Evolutionary conservation across 2,113 vertebrate genomes (phyloP).

Genomic region (Dasyprocta punctata): DNA sequence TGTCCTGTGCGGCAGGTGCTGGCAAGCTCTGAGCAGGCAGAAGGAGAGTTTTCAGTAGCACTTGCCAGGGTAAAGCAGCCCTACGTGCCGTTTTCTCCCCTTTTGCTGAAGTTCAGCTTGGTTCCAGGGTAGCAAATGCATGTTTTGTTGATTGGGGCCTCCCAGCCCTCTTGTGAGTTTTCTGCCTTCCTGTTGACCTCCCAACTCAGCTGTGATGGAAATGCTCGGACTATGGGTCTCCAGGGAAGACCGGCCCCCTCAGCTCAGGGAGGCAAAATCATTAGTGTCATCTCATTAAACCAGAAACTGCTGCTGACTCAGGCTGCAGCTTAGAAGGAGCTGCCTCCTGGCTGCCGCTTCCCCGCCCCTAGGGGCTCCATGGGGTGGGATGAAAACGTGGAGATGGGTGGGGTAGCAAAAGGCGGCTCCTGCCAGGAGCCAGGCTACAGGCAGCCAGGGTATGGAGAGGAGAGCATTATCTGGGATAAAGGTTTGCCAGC

Average conservation of each 20-base stretch:
- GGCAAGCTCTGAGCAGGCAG: background rate
- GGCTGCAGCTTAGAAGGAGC: conserved; percentile 54
- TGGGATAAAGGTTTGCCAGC: background rate
- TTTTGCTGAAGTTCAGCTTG: background rate
- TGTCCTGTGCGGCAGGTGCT: background rate
- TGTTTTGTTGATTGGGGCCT: background rate
- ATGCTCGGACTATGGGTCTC: conserved; percentile 69
- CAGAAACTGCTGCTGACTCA: conserved; percentile 81
- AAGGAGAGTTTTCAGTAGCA: background rate
- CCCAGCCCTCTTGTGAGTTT: conserved; percentile 48
- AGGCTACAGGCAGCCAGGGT: accelerated
- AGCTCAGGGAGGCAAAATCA: conserved; percentile 72
- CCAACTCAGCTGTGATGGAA: conserved; percentile 68
- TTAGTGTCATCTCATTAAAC: conserved; percentile 83
- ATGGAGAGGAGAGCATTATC: accelerated
- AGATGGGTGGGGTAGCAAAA: conserved; percentile 54
- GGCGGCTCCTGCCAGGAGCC: accelerated
- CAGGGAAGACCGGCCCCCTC: conserved; percentile 73
- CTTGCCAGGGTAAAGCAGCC: background rate
- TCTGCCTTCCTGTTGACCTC: conserved; percentile 14
- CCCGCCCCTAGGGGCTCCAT: conserved; percentile 47
- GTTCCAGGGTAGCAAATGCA: background rate
- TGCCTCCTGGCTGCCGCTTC: conserved; percentile 68
- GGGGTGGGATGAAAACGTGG: conserved; percentile 23
- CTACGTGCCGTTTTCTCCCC: background rate